phyloP scores from a whole-genome alignment of 2,888 invertebrate species.

The Drosophila affinis region DNA sequence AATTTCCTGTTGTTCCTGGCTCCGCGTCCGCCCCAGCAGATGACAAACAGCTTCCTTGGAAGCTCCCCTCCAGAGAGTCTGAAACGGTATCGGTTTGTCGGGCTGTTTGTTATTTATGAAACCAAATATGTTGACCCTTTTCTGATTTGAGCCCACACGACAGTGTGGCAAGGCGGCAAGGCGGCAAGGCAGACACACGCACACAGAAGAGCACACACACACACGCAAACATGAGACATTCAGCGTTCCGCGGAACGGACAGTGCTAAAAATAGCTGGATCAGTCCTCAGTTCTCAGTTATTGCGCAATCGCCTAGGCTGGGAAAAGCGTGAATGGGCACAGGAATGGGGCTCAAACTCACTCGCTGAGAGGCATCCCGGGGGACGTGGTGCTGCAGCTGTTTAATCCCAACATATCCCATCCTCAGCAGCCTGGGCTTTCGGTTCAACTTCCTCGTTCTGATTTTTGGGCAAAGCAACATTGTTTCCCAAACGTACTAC shows the following conservation, averaged over 20 bases:
- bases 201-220: constrained; percentile 35
- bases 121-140: constrained; percentile 66
- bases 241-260: constrained; percentile 34
- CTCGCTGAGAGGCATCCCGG: not conserved
- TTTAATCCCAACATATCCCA: not conserved
- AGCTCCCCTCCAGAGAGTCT: constrained; percentile 30
- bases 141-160: constrained; percentile 34
- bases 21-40: constrained; percentile 8
- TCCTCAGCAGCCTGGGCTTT: constrained; percentile 3
- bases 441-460: constrained; percentile 8
- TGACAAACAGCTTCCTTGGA: constrained; percentile 47
- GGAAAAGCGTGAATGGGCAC: constrained; percentile 13
- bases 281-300: constrained; percentile 38
- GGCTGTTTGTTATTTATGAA: constrained; percentile 57
- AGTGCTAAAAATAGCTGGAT: constrained; percentile 42
- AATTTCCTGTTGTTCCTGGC: constrained; percentile 65
- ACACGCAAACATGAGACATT: constrained; percentile 12
- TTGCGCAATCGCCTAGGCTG: constrained; percentile 68
- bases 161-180: not conserved
- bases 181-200: not conserved
- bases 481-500: constrained; percentile 18
- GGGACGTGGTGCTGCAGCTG: not conserved
- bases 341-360: constrained; percentile 1
- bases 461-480: constrained; percentile 22
- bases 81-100: constrained; percentile 28